These are phyloP conservation scores for Sabatieria punctata DNA, from an alignment of 2,888 invertebrate species.

Conservation along the genomic window DNA sequence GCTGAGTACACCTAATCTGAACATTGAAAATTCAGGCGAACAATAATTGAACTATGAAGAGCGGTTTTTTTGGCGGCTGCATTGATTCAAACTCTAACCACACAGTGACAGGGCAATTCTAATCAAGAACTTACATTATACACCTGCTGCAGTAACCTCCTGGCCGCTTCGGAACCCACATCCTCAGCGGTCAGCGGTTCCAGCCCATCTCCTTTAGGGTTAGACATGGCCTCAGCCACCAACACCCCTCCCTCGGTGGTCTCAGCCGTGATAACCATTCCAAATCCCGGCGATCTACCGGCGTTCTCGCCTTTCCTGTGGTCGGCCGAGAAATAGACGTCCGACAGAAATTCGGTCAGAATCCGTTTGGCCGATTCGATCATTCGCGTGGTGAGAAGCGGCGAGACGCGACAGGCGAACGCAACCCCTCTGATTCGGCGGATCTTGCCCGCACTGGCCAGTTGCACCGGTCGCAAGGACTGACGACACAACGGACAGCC, in stretches of 20 bases:
- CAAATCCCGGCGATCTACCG: conserved; percentile 58
- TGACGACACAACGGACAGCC: conserved; percentile 68
- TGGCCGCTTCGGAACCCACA: conserved; percentile 62
- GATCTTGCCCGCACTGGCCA: conserved; percentile 59
- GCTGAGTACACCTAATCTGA: no score
- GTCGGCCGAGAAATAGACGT: conserved; percentile 86
- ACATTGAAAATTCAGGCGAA: no score
- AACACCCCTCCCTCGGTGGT: conserved; percentile 55
- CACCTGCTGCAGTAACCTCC: conserved; percentile 68
- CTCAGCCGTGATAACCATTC: conserved; percentile 71
- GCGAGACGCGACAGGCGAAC: conserved; percentile 69
- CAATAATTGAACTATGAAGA: no score
- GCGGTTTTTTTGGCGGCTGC: no score
- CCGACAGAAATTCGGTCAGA: conserved; percentile 72
- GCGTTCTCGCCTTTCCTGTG: conserved; percentile 68
- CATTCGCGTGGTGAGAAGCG: conserved; percentile 75
- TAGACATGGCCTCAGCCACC: conserved; percentile 35
- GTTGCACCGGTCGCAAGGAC: conserved; percentile 59
- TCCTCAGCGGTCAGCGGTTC: conserved; percentile 67
- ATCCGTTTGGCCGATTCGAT: conserved; percentile 80
- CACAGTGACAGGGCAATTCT: no score
- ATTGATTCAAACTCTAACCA: no score
- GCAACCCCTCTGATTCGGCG: conserved; percentile 64
- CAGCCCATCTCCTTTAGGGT: conserved; percentile 33
- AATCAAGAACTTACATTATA: conserved; percentile 42